Base-by-base conservation (phyloP, 2,888 invertebrate genomes). In the Eristalis tenax region DNA sequence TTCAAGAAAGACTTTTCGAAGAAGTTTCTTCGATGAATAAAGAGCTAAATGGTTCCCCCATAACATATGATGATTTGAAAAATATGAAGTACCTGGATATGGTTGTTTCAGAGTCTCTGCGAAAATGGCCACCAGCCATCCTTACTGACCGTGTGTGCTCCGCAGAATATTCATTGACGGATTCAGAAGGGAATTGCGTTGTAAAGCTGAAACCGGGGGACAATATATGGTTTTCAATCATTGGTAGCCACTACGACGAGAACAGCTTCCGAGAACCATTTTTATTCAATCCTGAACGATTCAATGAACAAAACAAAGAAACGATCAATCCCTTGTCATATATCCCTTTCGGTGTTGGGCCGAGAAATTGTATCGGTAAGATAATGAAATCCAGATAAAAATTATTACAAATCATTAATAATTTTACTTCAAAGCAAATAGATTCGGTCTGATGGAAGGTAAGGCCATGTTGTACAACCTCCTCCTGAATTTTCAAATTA, bases 61-160 rank as follows among this genome's bases (percentile, higher is more conserved):
- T 95, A 0, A 93, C 93, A 64, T 95, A 94, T 86, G 94, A 94
- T 35, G 92, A 92, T 0, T 91, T 95, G 0, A 93, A 94, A 78
- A 93, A 92, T 38, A 94, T 95, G 94, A 93, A 93, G 26, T 95
- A 95, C 82, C 90, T 95, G 92, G 95, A 95, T 78, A 95, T 95
- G 95, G 94, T 95, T 0, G 90, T 95, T 0, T 94, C 94, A 89
- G 94, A 94, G 89, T 79, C 93, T 0, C 89, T 94, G 4, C 90
- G 94, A 15, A 90, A 91, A 68, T 95, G 94, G 94, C 91, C 94
- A 0, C 91, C 94, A 0, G 93, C 90, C 0, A 74, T 92, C 0
- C 89, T 90, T 0, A 90, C 93, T 0, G 94, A 95, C 87, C 93
- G 95, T 32, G 23, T 91, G 0, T 95, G 95, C 86, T 90, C 91